A percentile compares a stretch with the other conserved stretches of the same genome.
These are phyloP conservation scores for Neopelma chrysocephalum DNA, from an alignment of 2,797 vertebrate species.

Conservation along the genomic window DNA sequence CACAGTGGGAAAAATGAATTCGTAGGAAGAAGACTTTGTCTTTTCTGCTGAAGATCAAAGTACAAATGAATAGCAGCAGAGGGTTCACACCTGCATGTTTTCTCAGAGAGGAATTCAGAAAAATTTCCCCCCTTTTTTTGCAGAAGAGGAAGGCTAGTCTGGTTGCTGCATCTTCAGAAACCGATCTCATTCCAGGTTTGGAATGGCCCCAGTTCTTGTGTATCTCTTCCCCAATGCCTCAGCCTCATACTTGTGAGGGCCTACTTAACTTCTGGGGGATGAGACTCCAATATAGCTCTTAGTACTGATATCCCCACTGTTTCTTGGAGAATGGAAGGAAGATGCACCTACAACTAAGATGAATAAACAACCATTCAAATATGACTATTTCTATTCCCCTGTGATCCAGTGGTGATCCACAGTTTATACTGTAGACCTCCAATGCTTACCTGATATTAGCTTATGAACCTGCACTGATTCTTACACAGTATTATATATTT, in stretches of 20 bases:
- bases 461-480: background rate
- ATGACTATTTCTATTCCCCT: background rate
- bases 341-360: background rate
- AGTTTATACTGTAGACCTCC: background rate
- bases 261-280: background rate
- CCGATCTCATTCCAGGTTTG: background rate
- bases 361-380: background rate
- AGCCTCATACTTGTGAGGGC: background rate
- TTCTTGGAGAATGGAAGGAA: background rate
- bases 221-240: background rate
- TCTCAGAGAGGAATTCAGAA: background rate
- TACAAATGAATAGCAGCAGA: background rate
- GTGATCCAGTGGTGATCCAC: background rate
- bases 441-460: background rate
- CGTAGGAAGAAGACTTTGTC: background rate
- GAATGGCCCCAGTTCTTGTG: background rate
- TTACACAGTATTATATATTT: background rate
- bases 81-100: background rate
- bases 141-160: background rate
- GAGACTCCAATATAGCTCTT: background rate
- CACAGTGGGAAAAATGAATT: background rate
- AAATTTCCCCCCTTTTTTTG: background rate
- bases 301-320: background rate
- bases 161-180: background rate
- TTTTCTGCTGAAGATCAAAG: background rate